These are phyloP conservation scores for Diaphora mendica DNA, from an alignment of 2,888 invertebrate genomes.

Conservation along the genomic window DNA sequence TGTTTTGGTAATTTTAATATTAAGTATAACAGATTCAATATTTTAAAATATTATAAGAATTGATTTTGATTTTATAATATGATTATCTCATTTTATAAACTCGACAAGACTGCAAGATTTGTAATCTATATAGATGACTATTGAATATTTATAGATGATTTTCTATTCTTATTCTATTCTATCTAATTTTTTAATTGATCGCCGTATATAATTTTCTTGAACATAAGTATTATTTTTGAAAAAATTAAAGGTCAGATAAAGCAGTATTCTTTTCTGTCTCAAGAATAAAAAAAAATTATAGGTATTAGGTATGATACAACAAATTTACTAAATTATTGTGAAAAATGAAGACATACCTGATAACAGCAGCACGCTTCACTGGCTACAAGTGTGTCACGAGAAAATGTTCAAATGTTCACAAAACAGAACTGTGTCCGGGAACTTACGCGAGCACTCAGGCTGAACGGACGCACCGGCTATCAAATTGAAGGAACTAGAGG, in stretches of 20 bases:
- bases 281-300: not conserved
- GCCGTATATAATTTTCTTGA: not conserved
- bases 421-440: conserved; percentile 77
- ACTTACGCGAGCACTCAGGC: conserved; percentile 74
- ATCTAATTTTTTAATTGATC: no score
- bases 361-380: conserved; percentile 59
- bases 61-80: no score
- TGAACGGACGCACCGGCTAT: conserved; percentile 61
- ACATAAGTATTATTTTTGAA: not conserved
- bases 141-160: no score
- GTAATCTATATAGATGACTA: conserved; percentile 7
- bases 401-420: conserved; percentile 75
- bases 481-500: conserved; percentile 61
- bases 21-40: not conserved
- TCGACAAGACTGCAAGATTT: not conserved
- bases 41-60: not conserved
- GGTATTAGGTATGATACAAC: not conserved
- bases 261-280: not conserved
- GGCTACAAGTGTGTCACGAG: conserved; percentile 69
- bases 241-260: not conserved
- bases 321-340: not conserved
- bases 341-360: conserved; percentile 58
- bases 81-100: not conserved
- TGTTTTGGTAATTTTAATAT: conserved; percentile 2
- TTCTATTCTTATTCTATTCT: no score